Percentiles rank a stretch among this genome's conserved stretches.
phyloP scores from a whole-genome alignment of 2,113 vertebrate species.

The Synodontis membranacea region DNA sequence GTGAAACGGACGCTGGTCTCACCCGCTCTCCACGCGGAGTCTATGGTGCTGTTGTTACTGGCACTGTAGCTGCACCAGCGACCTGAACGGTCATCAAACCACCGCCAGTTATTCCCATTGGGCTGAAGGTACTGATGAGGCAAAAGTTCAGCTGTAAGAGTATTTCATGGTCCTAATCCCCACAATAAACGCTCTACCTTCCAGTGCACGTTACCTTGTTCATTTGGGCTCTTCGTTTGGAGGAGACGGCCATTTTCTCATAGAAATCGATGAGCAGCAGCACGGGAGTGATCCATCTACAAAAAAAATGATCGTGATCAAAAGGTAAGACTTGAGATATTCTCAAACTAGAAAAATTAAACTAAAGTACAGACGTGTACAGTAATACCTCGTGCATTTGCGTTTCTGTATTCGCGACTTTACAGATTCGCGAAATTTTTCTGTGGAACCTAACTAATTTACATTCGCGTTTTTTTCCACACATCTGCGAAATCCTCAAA shows the following conservation, averaged over 20 bases:
- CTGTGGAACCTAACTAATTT: too few species aligned
- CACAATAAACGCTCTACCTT: background rate
- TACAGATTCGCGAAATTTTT: too few species aligned
- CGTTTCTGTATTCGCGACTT: too few species aligned
- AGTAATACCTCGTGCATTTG: too few species aligned
- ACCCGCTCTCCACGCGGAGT: conserved; percentile 88
- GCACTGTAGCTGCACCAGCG: conserved; percentile 95
- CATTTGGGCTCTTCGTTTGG: conserved; percentile 91
- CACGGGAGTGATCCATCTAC: conserved; percentile 92
- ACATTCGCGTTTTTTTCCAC: too few species aligned
- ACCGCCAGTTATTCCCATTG: conserved; percentile 92
- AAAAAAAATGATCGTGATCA: background rate
- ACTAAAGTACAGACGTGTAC: background rate
- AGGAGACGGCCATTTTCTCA: conserved; percentile 91
- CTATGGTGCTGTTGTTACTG: conserved; percentile 93
- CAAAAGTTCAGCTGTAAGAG: background rate
- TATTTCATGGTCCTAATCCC: background rate
- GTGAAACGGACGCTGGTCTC: conserved; percentile 94
- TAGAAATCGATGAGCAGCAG: conserved; percentile 92
- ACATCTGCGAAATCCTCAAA: too few species aligned
- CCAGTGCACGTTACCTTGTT: conserved; percentile 77
- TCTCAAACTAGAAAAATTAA: background rate
- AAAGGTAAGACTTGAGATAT: background rate
- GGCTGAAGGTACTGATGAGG: conserved; percentile 83
- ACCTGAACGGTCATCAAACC: conserved; percentile 94